Evolutionary conservation across 2,113 vertebrate genomes (phyloP).

Genomic region (Egretta garzetta): DNA sequence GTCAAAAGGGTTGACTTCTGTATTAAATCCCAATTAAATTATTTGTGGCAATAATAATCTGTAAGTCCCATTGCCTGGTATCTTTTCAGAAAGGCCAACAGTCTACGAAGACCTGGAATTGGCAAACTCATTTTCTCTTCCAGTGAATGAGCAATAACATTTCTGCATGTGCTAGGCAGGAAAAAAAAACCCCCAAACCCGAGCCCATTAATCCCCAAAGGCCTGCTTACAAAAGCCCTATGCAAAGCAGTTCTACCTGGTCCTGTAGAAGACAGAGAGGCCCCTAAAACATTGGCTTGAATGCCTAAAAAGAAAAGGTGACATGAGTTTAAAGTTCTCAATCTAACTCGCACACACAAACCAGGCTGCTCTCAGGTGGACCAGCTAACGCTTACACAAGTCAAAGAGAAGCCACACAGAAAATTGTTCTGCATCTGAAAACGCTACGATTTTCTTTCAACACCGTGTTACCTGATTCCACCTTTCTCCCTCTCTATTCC

Average conservation of each 20-base stretch:
- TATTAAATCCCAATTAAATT: not conserved
- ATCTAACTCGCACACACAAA: constrained; percentile 34
- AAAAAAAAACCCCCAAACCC: constrained; percentile 53
- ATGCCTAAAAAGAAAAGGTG: constrained; percentile 66
- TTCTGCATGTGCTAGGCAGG: constrained; percentile 27
- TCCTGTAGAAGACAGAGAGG: constrained; percentile 65
- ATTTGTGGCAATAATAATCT: not conserved
- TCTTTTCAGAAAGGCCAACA: constrained; percentile 25
- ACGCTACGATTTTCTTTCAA: not conserved
- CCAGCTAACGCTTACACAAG: not conserved
- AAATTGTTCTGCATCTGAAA: not conserved
- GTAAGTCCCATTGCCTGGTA: not conserved
- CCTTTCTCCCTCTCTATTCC: constrained; percentile 22
- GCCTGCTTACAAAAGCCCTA: constrained; percentile 58
- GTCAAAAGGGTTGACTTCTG: not conserved
- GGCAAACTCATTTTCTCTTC: not conserved
- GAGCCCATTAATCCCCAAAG: constrained; percentile 49
- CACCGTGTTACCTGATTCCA: not conserved
- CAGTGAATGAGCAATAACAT: not conserved
- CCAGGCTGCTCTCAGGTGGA: not conserved
- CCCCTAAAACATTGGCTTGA: constrained; percentile 66
- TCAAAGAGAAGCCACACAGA: not conserved
- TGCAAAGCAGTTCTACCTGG: constrained; percentile 66
- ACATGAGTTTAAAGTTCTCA: constrained; percentile 58
- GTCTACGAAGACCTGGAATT: not conserved